A percentile compares a stretch with the other conserved stretches of the same genome.
Conservation (phyloP, 2,113 vertebrate genomes). For the Oreochromis tanganicae region DNA sequence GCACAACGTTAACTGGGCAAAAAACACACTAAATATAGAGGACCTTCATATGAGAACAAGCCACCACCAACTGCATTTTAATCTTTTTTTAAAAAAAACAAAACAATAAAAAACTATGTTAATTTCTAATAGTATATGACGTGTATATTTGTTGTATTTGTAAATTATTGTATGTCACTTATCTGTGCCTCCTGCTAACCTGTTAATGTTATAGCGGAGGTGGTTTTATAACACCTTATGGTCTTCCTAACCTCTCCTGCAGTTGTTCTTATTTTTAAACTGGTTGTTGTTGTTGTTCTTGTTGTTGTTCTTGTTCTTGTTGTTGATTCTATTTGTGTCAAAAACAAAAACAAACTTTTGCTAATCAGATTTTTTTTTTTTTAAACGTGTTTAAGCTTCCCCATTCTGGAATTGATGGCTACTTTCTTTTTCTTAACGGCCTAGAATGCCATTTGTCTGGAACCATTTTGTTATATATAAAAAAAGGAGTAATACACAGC, state of each 20-base stretch:
- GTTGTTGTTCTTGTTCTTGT: rapidly evolving
- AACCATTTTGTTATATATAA: background rate
- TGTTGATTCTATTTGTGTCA: background rate
- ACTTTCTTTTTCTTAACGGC: background rate
- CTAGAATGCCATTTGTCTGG: background rate
- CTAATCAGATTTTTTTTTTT: background rate
- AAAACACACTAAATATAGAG: background rate
- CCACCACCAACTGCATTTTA: background rate
- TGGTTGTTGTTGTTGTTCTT: rapidly evolving
- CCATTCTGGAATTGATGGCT: background rate
- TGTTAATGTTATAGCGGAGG: background rate
- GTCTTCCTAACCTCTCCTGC: background rate
- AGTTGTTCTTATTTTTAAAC: background rate
- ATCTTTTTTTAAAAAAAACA: background rate
- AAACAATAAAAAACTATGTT: background rate
- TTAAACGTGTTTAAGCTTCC: background rate
- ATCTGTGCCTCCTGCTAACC: background rate
- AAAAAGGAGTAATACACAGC: background rate
- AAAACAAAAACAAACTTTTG: background rate
- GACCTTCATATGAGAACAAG: background rate
- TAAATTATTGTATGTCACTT: background rate
- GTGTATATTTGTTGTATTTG: background rate
- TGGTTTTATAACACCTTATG: background rate
- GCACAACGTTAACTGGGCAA: background rate
- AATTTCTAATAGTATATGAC: background rate